Conservation (phyloP, 1,140 invertebrate species). For the Hypothenemus hampei region DNA sequence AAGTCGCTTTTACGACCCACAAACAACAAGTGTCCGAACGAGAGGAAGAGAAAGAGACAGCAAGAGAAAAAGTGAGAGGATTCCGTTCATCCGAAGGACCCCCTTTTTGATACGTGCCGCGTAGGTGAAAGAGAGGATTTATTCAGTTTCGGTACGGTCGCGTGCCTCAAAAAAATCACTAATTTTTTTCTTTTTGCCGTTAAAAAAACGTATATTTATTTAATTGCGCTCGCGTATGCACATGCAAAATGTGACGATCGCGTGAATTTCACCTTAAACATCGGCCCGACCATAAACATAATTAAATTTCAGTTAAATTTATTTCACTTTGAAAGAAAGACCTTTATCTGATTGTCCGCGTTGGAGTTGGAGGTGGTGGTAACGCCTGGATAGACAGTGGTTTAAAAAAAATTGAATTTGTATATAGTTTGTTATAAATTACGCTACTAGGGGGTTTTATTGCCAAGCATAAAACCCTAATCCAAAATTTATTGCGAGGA, state of each 20-base stretch:
- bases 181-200: too few species aligned
- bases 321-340: conserved; percentile 15
- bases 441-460: conserved; percentile 46
- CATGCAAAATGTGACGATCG: conserved; percentile 29
- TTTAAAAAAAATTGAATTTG: conserved; percentile 38
- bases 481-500: conserved; percentile 44
- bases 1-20: too few species aligned
- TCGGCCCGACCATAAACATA: conserved; percentile 23
- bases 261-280: conserved; percentile 27
- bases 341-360: conserved; percentile 20
- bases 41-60: background rate
- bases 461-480: conserved; percentile 42
- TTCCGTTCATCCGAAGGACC: conserved; percentile 20
- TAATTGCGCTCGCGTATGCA: too few species aligned
- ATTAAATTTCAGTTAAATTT: conserved; percentile 28
- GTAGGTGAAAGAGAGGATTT: too few species aligned
- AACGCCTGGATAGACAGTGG: too few species aligned
- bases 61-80: conserved; percentile 19
- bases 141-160: too few species aligned
- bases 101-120: too few species aligned
- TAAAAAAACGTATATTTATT: too few species aligned
- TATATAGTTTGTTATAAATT: conserved; percentile 46
- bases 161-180: too few species aligned
- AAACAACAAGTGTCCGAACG: conserved; percentile 8
- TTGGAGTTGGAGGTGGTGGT: too few species aligned